Percentiles rank a stretch among this genome's conserved stretches.
Evolutionary conservation across 1,140 invertebrate species (phyloP).

Genomic region (Drosophila arawakana): DNA sequence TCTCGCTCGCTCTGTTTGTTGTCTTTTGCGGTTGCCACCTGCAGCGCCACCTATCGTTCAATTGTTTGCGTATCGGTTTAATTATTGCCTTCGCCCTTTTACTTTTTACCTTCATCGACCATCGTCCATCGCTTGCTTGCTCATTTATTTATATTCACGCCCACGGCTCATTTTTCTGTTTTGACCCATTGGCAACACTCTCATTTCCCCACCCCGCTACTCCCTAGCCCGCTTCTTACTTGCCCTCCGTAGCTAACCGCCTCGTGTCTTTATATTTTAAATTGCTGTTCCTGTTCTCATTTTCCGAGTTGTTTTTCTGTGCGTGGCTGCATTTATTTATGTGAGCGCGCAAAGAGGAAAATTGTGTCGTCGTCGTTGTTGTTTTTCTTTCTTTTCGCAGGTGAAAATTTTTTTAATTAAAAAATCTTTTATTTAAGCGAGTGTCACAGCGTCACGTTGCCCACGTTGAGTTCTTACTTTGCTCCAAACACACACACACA

Average conservation of each 20-base stretch:
- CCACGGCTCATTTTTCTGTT: constrained; percentile 74
- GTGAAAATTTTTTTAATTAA: constrained; percentile 82
- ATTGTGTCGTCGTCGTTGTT: constrained; percentile 61
- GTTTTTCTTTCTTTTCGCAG: constrained; percentile 45
- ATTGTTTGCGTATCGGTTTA: constrained; percentile 79
- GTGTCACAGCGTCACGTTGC: constrained; percentile 47
- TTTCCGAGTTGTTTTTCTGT: constrained; percentile 37
- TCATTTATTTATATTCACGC: constrained; percentile 82
- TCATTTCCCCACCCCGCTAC: constrained; percentile 1
- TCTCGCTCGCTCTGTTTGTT: constrained; percentile 14
- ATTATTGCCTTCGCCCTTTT: constrained; percentile 66
- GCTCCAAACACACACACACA: neutral
- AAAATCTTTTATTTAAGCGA: constrained; percentile 81
- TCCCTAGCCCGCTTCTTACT: neutral
- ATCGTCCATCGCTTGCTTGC: constrained; percentile 31
- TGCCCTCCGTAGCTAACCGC: constrained; percentile 37
- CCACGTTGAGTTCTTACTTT: neutral
- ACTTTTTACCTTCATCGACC: constrained; percentile 19
- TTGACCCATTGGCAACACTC: constrained; percentile 64
- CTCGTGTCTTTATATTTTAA: constrained; percentile 75
- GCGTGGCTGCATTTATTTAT: constrained; percentile 67
- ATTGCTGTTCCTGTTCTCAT: constrained; percentile 67
- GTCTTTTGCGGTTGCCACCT: constrained; percentile 59
- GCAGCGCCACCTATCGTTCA: constrained; percentile 69
- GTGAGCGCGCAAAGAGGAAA: constrained; percentile 73